Evolutionary conservation across 1,140 invertebrate species (phyloP), one percentile per base, ranked within the genome.

Genomic region (Apis florea): DNA sequence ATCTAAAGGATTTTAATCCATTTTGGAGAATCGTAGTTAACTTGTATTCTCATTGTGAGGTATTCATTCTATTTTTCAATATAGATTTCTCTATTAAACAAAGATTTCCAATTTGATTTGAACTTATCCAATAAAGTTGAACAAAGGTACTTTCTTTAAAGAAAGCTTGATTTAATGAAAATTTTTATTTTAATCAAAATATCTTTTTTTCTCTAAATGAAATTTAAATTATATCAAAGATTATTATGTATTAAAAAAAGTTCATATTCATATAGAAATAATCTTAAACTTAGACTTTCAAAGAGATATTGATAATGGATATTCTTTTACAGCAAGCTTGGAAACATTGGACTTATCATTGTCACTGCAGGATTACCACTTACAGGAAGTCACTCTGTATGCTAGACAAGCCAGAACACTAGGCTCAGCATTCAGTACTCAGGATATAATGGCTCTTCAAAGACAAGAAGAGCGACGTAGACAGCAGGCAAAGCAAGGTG

Each of bases 311-410:
- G 17, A 24, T 47, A 67, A 49, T 47, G 10, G 15, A 9, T n/a
- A 12, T 72, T 11, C 2, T 19, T 15, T 93, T 94, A 5, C 92
- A 96, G 96, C 93, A 53, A 95, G 96, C 90, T 89, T 96, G 80
- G 95, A 96, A 89, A 93, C 94, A 40, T 90, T 96, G 82, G 94
- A 95, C 71, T 92, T 95, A 12, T 94, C 94, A 53, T 90, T 95
- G 64, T 95, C 94, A 1, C 89, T 96, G 54, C 95, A 94, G 59
- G 96, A 96, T 85, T 96, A 96, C 86, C 94, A 95, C 79, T 93
- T 96, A 24, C 95, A 96, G 77, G 96, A 96, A 91, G 94, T 96
- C 24, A 94, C 95, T 54, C 90, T 96, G 26, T 95, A 95, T 26
- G 92, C 94, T 1, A 95, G 94, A 73, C 94, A 95, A 69, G 92